Evolutionary conservation across 2,888 invertebrate genomes (phyloP), one percentile per base, ranked within the genome.

Genomic region (Beris morrisii): DNA sequence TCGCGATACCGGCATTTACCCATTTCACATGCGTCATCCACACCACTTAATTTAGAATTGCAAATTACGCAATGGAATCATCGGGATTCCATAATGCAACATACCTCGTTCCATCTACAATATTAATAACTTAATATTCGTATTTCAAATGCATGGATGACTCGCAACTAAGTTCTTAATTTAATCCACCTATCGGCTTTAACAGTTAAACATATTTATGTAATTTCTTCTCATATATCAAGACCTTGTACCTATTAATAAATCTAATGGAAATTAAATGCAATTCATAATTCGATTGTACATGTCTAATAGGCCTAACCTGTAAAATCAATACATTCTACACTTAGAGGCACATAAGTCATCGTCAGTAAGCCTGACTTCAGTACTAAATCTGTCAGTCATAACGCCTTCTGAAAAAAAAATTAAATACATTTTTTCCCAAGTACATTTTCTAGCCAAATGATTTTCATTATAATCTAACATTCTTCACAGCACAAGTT

Each of bases 361-460:
- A 44, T 57, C 44, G 57, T 13, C 22, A 44, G 12, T 43, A 22
- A 44, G 45, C 22, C 57, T 45, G 9, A n/a, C n/a, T 57, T 13
- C 22, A 57, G 57, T 28, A 57, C 57, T 57, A 45, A 57, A 57
- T 57, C 57, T 38, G 57, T 57, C 57, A 57, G 1, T 57, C 57
- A 57, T 54, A 13, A 31, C 32, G 30, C 32, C 54, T 54, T 54
- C 31, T 54, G 32, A 45, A 44, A 57, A 28, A 57, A 44, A n/a
- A 31, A n/a, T 31, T 31, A 28, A 28, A 31, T 54, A 2, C 9
- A 11, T 22, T 31, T 54, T n/a, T 31, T 54, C 22, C 22, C 15
- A 54, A 54, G 32, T 9, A 12, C 31, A 54, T 31, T 54, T 54
- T 54, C 54, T 31, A 31, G 11, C 28, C 31, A 13, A 31, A 32